Evolutionary conservation across 2,888 invertebrate genomes (phyloP), one percentile per base, ranked within the genome.

Genomic region (Caenorhabditis becei): DNA sequence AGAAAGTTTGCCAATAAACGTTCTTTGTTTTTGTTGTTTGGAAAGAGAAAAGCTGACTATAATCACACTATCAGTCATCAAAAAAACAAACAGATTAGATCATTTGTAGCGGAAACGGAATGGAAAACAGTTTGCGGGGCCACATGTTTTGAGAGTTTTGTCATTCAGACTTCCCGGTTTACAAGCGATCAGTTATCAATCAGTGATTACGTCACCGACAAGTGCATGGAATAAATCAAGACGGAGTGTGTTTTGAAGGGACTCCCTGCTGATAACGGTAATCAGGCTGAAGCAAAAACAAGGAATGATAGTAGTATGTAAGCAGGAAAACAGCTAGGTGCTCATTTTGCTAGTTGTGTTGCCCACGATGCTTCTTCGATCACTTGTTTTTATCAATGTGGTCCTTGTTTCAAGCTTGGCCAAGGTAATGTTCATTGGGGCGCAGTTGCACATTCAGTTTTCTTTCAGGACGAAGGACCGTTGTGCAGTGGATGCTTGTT

Each of bases 401-500:
- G 20, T 69, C n/a, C n/a, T n/a, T n/a, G n/a, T n/a, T n/a, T n/a
- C n/a, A n/a, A n/a, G 32, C 32, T 32, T 4, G 32, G 10, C 32
- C 32, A 32, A 32, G n/a, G n/a, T n/a, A n/a, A n/a, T n/a, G n/a
- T n/a, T n/a, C n/a, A n/a, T n/a, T n/a, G n/a, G n/a, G n/a, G 5
- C 32, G 32, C 10, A 10, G 32, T 32, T 32, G 5, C 32, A 4
- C 5, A 32, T 32, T 10, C 32, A 32, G 32, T 32, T 32, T 4
- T 10, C 4, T 32, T 51, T 18, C 26, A 69, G 71, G 20, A 41
- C 26, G 5, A 32, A 10, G 32, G 32, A 7, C 41, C 41, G 11
- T 49, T 67, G 7, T 79, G 79, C 37, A 58, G 47, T 44, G 58
- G 49, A 14, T 79, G 79, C 53, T 63, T 74, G 37, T 41, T 69